phyloP scores from a whole-genome alignment of 2,113 vertebrate genomes.

The Buteo buteo region DNA sequence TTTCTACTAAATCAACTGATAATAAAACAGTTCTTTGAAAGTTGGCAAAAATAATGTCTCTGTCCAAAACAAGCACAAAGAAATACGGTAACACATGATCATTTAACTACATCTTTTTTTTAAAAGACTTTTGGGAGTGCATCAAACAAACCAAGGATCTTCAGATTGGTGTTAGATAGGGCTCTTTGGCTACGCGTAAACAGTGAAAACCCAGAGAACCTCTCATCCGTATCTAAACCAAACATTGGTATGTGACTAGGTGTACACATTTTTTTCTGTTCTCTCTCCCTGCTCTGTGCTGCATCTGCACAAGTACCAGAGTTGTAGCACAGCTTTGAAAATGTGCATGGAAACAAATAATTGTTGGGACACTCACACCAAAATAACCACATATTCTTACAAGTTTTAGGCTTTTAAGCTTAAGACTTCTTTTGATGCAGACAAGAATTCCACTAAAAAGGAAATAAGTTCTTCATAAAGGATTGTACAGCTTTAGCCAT shows the following conservation, averaged over 20 bases:
- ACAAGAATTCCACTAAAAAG: not conserved
- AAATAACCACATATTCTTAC: not conserved
- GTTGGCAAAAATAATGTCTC: not conserved
- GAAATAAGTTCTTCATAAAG: not conserved
- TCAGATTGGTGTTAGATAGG: not conserved
- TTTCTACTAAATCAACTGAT: not conserved
- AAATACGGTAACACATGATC: not conserved
- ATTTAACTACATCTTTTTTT: not conserved
- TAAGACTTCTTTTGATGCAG: not conserved
- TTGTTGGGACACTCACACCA: not conserved
- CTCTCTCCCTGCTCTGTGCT: not conserved
- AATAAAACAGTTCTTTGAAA: not conserved
- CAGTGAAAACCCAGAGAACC: not conserved
- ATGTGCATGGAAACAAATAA: not conserved
- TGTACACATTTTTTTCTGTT: not conserved
- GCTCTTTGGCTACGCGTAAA: not conserved
- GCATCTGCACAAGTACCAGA: not conserved
- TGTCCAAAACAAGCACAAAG: not conserved
- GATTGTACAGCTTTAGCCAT: not conserved
- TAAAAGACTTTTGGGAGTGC: not conserved
- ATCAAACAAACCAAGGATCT: not conserved
- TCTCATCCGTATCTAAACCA: not conserved
- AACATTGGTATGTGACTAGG: rapidly evolving
- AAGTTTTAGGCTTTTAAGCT: not conserved
- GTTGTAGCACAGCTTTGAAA: not conserved